Evolutionary conservation across 2,888 invertebrate genomes (phyloP).

Genomic region (Tetrapedia diversipes): DNA sequence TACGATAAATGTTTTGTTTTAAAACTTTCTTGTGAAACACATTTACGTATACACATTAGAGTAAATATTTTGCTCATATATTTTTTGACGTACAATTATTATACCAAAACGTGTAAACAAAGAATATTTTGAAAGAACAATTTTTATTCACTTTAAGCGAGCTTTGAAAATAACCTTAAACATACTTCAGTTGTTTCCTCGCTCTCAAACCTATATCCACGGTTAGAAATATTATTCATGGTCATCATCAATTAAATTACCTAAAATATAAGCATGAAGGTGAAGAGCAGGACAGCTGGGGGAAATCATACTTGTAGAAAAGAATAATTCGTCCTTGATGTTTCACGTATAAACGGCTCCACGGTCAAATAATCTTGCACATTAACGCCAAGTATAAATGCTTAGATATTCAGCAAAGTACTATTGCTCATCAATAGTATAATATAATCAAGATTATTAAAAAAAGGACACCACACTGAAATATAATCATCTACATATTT

Average conservation of each 20-base stretch:
- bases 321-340: constrained; percentile 48
- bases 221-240: constrained; percentile 8
- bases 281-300: constrained; percentile 12
- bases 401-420: neutral
- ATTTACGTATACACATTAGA: neutral
- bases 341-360: constrained; percentile 26
- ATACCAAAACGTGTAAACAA: neutral
- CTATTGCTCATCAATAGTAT: neutral
- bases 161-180: neutral
- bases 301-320: constrained; percentile 31
- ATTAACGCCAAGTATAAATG: constrained; percentile 13
- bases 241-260: neutral
- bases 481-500: too few species aligned
- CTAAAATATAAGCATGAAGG: constrained; percentile 21
- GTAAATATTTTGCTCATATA: neutral
- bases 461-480: neutral
- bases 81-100: neutral
- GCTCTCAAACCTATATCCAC: neutral
- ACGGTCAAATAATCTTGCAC: constrained; percentile 34
- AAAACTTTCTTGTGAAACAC: neutral
- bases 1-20: neutral
- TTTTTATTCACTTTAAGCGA: neutral
- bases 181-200: neutral
- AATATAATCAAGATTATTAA: neutral
- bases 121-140: neutral